phyloP scores from a whole-genome alignment of 1,140 invertebrate genomes.

The Coptotermes formosanus region DNA sequence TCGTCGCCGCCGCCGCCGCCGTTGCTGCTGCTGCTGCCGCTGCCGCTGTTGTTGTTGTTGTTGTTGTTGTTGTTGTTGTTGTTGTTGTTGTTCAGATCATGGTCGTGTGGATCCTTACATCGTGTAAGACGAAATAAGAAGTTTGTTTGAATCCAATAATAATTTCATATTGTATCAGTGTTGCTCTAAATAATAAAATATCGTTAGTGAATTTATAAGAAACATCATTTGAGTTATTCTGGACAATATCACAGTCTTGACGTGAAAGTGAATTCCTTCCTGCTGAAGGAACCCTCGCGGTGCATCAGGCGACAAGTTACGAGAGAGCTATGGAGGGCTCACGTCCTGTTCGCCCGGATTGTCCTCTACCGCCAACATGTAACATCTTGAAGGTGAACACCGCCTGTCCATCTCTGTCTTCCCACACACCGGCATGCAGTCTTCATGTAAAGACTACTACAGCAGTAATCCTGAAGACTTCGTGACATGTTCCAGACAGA shows the following conservation, averaged over 20 bases:
- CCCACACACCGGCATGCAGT: neutral
- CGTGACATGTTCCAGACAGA: constrained; percentile 4
- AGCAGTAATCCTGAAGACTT: constrained; percentile 11
- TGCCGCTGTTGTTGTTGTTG: no score
- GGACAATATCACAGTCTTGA: neutral
- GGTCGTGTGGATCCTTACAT: no score
- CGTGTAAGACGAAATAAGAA: no score
- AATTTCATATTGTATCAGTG: neutral
- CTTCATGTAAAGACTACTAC: neutral
- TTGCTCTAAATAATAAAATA: neutral
- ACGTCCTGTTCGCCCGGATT: neutral
- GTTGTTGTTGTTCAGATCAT: no score
- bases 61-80: no score
- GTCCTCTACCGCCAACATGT: constrained; percentile 9
- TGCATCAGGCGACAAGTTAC: no score
- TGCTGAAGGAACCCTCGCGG: neutral
- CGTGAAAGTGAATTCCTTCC: neutral
- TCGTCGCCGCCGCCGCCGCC: no score
- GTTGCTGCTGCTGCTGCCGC: no score
- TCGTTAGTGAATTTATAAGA: neutral
- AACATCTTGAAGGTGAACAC: neutral
- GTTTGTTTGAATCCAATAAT: no score
- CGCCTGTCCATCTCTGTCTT: neutral
- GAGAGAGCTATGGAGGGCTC: neutral
- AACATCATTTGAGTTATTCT: neutral